phyloP scores from a whole-genome alignment of 2,797 vertebrate genomes.

The Channallabes apus region DNA sequence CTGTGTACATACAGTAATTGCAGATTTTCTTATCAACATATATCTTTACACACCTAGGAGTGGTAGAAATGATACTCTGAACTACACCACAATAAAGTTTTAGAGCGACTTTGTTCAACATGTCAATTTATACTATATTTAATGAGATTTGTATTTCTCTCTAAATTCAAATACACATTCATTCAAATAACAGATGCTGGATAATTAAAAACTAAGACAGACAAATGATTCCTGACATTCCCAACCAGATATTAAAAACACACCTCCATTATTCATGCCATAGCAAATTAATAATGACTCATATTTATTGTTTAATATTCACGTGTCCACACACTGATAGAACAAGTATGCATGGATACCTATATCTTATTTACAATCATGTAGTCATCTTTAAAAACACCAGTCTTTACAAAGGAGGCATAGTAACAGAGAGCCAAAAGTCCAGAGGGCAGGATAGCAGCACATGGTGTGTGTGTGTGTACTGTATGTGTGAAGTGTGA shows the following conservation, averaged over 20 bases:
- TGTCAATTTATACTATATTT: not conserved
- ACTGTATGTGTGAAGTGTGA: conserved; percentile 9
- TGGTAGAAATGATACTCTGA: not conserved
- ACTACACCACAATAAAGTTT: not conserved
- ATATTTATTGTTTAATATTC: conserved; percentile 71
- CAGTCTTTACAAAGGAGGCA: conserved; percentile 71
- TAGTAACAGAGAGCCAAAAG: conserved; percentile 64
- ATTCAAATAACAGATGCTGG: not conserved
- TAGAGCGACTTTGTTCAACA: not conserved
- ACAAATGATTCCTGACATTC: not conserved
- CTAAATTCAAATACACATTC: not conserved
- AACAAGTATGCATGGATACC: conserved; percentile 72
- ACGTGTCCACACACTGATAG: conserved; percentile 75
- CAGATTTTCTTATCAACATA: not conserved
- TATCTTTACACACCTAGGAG: not conserved
- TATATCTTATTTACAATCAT: conserved; percentile 62
- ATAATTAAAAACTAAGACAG: not conserved
- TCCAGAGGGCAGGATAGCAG: conserved; percentile 71
- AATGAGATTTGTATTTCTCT: not conserved
- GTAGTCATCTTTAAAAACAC: conserved; percentile 69
- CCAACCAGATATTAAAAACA: conserved; percentile 52
- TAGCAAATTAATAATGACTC: conserved; percentile 38
- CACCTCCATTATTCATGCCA: conserved; percentile 55
- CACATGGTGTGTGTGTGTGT: conserved; percentile 56
- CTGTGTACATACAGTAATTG: not conserved